These are phyloP conservation scores for Marasmarcha lunaedactyla DNA, from an alignment of 2,888 invertebrate genomes.

Conservation along the genomic window DNA sequence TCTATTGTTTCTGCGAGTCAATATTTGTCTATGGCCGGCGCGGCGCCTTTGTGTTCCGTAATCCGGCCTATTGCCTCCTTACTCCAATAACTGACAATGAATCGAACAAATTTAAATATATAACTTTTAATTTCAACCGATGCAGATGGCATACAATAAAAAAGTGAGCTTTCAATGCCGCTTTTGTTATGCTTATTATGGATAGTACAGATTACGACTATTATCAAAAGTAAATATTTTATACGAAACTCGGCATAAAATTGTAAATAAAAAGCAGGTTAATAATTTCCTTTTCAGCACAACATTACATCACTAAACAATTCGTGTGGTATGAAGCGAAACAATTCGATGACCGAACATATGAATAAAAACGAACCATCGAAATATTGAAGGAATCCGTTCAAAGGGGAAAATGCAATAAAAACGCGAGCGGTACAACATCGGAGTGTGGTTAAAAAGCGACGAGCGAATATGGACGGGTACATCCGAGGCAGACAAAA, in stretches of 20 bases:
- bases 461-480: constrained; percentile 66
- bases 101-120: constrained; percentile 62
- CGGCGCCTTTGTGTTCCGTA: constrained; percentile 51
- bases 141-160: constrained; percentile 30
- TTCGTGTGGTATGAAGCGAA: constrained; percentile 52
- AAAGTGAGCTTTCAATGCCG: constrained; percentile 44
- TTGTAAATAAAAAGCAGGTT: no score
- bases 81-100: constrained; percentile 50
- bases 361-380: constrained; percentile 66
- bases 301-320: constrained; percentile 27
- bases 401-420: constrained; percentile 69
- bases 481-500: constrained; percentile 67
- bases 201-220: no score
- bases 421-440: constrained; percentile 56
- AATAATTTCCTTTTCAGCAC: no score
- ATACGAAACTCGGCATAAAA: no score
- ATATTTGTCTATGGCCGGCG: constrained; percentile 60
- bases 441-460: constrained; percentile 65
- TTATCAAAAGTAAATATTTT: no score
- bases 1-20: constrained; percentile 65
- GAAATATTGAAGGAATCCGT: constrained; percentile 69
- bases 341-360: constrained; percentile 62
- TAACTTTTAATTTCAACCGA: constrained; percentile 50
- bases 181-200: constrained; percentile 22
- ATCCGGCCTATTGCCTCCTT: constrained; percentile 54